These are phyloP conservation scores for Valencia hispanica DNA, from an alignment of 2,797 vertebrate genomes.

Conservation along the genomic window DNA sequence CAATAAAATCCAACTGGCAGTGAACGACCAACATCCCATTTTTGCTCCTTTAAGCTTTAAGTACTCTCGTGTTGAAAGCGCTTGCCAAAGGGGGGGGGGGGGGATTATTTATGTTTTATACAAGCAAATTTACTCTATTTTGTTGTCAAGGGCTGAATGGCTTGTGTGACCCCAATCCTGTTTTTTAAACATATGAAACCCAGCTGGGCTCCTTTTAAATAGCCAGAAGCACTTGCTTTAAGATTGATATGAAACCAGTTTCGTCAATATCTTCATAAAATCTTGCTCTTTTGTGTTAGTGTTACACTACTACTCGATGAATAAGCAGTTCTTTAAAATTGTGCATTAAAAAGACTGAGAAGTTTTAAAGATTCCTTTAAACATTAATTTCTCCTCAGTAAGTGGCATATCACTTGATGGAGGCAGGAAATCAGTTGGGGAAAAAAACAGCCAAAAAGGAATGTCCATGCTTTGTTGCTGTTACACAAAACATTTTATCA, in stretches of 20 bases:
- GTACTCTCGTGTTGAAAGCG: constrained; percentile 85
- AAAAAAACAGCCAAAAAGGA: not conserved
- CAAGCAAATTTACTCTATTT: constrained; percentile 85
- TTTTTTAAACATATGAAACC: constrained; percentile 79
- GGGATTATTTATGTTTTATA: constrained; percentile 61
- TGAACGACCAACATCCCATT: constrained; percentile 82
- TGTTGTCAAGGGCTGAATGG: constrained; percentile 82
- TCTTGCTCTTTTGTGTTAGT: too few relatives aligned
- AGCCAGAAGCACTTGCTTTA: constrained; percentile 75
- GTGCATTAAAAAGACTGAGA: not conserved
- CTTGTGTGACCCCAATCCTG: constrained; percentile 84
- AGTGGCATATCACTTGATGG: not conserved
- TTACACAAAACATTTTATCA: not conserved
- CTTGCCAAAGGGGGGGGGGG: constrained; percentile 86
- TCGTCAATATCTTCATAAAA: constrained; percentile 73
- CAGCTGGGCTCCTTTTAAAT: constrained; percentile 76
- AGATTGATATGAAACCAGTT: constrained; percentile 47
- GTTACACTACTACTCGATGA: not conserved
- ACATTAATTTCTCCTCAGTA: not conserved
- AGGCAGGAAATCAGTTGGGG: not conserved
- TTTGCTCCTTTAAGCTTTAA: constrained; percentile 91
- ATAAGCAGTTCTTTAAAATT: not conserved
- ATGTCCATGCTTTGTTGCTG: not conserved
- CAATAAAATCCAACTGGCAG: constrained; percentile 92
- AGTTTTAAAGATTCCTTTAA: too few relatives aligned